Conservation (phyloP, 2,113 vertebrate species). For the Anolis carolinensis region DNA sequence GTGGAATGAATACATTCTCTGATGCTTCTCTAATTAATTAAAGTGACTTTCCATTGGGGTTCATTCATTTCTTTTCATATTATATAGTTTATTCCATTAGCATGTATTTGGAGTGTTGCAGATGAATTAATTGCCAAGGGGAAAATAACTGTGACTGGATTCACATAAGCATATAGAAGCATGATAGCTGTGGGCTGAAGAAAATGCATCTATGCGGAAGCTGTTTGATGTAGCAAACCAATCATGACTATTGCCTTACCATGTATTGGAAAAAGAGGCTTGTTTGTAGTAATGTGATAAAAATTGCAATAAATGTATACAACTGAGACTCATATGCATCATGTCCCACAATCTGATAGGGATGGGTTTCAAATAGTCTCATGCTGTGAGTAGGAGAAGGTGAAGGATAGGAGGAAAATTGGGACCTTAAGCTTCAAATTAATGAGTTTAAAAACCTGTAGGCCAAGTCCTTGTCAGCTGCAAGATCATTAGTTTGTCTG, state of each 20-base stretch:
- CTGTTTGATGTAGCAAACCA: background rate
- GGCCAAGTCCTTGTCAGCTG: background rate
- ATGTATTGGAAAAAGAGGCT: background rate
- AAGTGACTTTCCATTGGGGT: background rate
- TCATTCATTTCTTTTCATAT: conserved; percentile 32
- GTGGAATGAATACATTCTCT: conserved; percentile 31
- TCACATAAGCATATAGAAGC: background rate
- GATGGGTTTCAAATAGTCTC: background rate
- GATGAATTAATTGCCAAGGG: background rate
- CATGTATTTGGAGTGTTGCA: conserved; percentile 13
- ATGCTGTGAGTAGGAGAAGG: background rate
- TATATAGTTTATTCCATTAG: conserved; percentile 5
- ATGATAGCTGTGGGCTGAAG: background rate
- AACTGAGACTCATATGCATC: background rate
- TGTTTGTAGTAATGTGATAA: background rate
- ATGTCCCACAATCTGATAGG: background rate
- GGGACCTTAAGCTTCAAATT: background rate
- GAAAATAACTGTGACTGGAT: conserved; percentile 24
- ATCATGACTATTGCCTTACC: background rate
- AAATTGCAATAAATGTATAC: background rate
- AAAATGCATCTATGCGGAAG: background rate
- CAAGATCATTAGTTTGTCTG: background rate
- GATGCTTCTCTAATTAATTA: conserved; percentile 8
- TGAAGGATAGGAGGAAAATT: background rate
- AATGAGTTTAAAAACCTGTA: background rate